These are phyloP conservation scores for Dryococelus australis DNA, from an alignment of 2,888 invertebrate species.

Conservation along the genomic window DNA sequence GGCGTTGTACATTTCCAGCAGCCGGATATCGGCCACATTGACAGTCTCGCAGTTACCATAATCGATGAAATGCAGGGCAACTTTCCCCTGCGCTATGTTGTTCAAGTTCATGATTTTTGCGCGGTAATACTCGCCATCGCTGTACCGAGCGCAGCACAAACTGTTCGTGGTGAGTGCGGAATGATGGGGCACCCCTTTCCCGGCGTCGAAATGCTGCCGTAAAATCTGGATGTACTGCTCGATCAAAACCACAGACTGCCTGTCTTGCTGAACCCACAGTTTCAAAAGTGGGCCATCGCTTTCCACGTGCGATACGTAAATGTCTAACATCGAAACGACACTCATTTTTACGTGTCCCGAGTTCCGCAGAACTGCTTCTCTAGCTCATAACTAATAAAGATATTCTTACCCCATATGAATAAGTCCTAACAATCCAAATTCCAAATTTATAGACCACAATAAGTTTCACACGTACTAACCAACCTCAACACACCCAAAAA, in stretches of 20 bases:
- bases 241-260: slow-evolving; percentile 64
- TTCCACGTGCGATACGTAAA: slow-evolving; percentile 72
- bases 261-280: slow-evolving; percentile 75
- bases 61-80: slow-evolving; percentile 74
- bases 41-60: slow-evolving; percentile 72
- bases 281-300: slow-evolving; percentile 73
- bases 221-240: slow-evolving; percentile 59
- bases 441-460: no score
- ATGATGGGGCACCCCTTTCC: slow-evolving; percentile 54
- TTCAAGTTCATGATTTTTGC: slow-evolving; percentile 65
- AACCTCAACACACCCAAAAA: no score
- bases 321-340: slow-evolving; percentile 30
- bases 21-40: slow-evolving; percentile 66
- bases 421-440: no score
- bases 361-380: not conserved
- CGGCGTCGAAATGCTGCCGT: slow-evolving; percentile 60
- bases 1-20: slow-evolving; percentile 64
- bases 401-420: not conserved
- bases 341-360: slow-evolving; percentile 30
- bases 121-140: slow-evolving; percentile 71
- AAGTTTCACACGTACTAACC: no score
- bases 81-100: slow-evolving; percentile 61
- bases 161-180: slow-evolving; percentile 60
- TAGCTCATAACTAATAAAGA: not conserved
- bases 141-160: slow-evolving; percentile 72